phyloP scores from a whole-genome alignment of 2,888 invertebrate species.

The Cantharis rufa region DNA sequence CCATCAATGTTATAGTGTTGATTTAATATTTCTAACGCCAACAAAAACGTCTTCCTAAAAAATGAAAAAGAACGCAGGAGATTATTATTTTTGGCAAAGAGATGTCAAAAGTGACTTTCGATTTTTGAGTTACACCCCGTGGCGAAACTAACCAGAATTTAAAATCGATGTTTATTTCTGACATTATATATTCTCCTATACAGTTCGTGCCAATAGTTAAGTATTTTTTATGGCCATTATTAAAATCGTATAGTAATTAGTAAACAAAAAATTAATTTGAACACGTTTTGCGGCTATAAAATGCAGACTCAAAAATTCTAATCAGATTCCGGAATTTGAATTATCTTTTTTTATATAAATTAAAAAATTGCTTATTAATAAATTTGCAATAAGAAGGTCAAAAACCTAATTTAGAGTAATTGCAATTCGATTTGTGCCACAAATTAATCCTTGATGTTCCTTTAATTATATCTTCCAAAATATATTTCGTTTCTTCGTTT shows the following conservation, averaged over 20 bases:
- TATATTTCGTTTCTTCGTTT: not conserved
- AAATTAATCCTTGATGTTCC: not conserved
- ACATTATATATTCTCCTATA: not conserved
- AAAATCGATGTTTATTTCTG: not conserved
- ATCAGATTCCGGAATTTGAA: not conserved
- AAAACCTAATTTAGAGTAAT: not conserved
- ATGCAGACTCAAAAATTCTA: not conserved
- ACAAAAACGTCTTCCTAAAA: not conserved
- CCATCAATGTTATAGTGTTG: not conserved
- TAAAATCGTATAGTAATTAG: not conserved
- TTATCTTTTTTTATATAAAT: not conserved
- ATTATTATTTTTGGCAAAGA: conserved; percentile 3
- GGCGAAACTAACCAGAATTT: not conserved
- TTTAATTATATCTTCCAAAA: not conserved
- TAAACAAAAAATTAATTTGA: not conserved
- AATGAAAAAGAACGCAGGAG: not conserved
- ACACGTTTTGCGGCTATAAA: not conserved
- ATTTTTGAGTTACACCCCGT: conserved; percentile 1
- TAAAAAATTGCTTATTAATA: not conserved
- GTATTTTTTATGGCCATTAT: not conserved
- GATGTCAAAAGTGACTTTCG: conserved; percentile 12
- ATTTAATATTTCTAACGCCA: not conserved
- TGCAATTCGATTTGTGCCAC: not conserved
- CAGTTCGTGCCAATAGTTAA: not conserved
- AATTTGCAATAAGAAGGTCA: not conserved